Conservation (phyloP, 1,140 invertebrate species). For the Physella acuta region DNA sequence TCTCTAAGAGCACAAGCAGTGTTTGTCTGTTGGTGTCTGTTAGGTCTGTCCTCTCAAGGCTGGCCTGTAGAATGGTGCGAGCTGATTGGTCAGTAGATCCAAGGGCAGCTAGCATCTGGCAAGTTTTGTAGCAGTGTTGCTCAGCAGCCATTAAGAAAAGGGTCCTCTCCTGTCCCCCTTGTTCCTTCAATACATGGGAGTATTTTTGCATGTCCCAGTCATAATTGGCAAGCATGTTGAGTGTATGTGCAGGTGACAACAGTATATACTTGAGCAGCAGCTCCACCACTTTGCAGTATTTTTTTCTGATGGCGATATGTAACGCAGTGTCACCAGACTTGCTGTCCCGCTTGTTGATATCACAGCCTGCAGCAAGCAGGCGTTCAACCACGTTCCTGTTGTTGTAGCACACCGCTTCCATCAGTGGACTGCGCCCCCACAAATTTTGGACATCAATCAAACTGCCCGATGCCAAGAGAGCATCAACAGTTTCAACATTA, state of each 20-base stretch:
- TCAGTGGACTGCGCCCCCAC: constrained; percentile 55
- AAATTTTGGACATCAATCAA: constrained; percentile 55
- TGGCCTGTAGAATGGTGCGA: constrained; percentile 39
- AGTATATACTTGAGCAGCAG: constrained; percentile 49
- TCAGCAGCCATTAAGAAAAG: constrained; percentile 53
- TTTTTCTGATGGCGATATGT: constrained; percentile 62
- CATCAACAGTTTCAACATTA: constrained; percentile 45
- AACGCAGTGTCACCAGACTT: constrained; percentile 58
- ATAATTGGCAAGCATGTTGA: constrained; percentile 49
- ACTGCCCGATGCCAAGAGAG: constrained; percentile 46
- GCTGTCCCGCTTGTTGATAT: constrained; percentile 52
- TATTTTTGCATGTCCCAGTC: constrained; percentile 52
- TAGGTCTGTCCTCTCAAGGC: constrained; percentile 34
- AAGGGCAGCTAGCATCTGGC: constrained; percentile 47
- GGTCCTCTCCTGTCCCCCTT: constrained; percentile 46
- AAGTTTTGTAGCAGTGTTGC: constrained; percentile 51
- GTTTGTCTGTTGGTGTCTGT: constrained; percentile 36
- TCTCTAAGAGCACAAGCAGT: constrained; percentile 38
- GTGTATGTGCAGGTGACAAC: constrained; percentile 48
- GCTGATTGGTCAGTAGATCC: constrained; percentile 47
- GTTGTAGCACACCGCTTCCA: constrained; percentile 59
- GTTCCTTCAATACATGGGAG: constrained; percentile 48
- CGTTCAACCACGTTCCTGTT: constrained; percentile 49
- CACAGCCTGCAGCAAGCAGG: constrained; percentile 47
- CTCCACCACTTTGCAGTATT: constrained; percentile 63